These are phyloP conservation scores for Osmerus mordax DNA, from an alignment of 2,113 vertebrate genomes.

Conservation along the genomic window DNA sequence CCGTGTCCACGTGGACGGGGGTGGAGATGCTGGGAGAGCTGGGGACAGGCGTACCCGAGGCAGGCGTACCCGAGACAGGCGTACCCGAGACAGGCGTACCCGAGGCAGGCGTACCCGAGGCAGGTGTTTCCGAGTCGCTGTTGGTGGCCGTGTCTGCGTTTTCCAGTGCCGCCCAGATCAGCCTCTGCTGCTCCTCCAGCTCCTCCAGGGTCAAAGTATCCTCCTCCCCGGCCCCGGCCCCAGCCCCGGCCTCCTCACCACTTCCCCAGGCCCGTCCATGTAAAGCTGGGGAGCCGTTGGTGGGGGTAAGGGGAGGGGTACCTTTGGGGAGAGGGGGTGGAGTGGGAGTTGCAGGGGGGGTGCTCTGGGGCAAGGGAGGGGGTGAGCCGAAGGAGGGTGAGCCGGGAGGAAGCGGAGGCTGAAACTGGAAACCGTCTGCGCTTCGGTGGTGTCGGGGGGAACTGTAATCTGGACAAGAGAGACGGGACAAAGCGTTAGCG, in stretches of 20 bases:
- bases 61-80: slow-evolving; percentile 75
- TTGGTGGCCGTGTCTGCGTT: slow-evolving; percentile 79
- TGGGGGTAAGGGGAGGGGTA: slow-evolving; percentile 71
- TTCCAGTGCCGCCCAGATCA: slow-evolving; percentile 89
- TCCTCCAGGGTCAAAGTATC: slow-evolving; percentile 90
- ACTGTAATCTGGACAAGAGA: slow-evolving; percentile 51
- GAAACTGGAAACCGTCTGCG: slow-evolving; percentile 76
- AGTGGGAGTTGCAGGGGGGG: slow-evolving; percentile 80
- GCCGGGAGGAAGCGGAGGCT: slow-evolving; percentile 82
- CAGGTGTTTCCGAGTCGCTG: slow-evolving; percentile 83
- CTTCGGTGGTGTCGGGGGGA: slow-evolving; percentile 49
- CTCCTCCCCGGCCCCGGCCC: slow-evolving; percentile 65
- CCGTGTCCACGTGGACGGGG: slow-evolving; percentile 67
- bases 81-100: too few species aligned
- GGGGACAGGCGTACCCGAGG: slow-evolving; percentile 71
- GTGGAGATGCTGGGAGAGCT: slow-evolving; percentile 79
- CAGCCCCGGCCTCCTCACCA: slow-evolving; percentile 48
- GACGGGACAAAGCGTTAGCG: not conserved
- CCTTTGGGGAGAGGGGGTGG: slow-evolving; percentile 81
- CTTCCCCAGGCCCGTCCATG: slow-evolving; percentile 32
- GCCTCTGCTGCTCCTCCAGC: slow-evolving; percentile 91
- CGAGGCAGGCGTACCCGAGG: slow-evolving; percentile 67
- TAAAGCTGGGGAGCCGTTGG: slow-evolving; percentile 62
- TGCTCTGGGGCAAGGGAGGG: slow-evolving; percentile 81
- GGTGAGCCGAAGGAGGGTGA: slow-evolving; percentile 73